These are phyloP conservation scores for Anguilla marmorata DNA, from an alignment of 2,797 vertebrate genomes.

Conservation along the genomic window DNA sequence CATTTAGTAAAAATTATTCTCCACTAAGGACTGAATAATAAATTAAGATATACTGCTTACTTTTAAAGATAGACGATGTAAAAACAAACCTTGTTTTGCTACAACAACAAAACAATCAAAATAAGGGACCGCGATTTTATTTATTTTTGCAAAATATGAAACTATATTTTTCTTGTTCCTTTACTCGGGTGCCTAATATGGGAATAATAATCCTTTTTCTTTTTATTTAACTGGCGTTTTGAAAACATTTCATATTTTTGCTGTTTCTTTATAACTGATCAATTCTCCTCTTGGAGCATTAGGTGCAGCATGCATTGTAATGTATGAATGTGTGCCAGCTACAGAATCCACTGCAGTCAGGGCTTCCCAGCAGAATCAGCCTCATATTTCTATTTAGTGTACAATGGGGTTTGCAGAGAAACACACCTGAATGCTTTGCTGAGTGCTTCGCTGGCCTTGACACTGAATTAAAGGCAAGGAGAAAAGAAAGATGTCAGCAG, in stretches of 20 bases:
- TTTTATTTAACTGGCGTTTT: not conserved
- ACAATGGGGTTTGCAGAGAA: not conserved
- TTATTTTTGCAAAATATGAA: too few relatives aligned
- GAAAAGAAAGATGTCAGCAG: not conserved
- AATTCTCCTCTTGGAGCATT: not conserved
- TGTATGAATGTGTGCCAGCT: not conserved
- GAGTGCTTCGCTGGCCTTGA: not conserved
- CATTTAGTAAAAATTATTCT: not conserved
- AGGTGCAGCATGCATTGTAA: not conserved
- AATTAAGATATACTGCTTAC: too few relatives aligned
- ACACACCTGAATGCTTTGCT: not conserved
- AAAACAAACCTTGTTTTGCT: too few relatives aligned
- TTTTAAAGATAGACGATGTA: too few relatives aligned
- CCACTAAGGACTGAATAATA: too few relatives aligned
- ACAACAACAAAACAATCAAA: too few relatives aligned
- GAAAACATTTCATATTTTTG: not conserved
- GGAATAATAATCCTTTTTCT: not conserved
- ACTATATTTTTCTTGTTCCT: not conserved
- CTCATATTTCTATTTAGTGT: not conserved
- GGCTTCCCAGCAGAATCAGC: not conserved
- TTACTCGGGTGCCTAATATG: not conserved
- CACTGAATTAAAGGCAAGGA: conserved; percentile 5
- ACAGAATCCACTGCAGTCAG: not conserved
- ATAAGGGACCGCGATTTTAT: too few relatives aligned
- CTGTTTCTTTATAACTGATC: not conserved